These are phyloP conservation scores for Himantopus leucocephalus DNA, from an alignment of 2,113 vertebrate species.

Conservation along the genomic window DNA sequence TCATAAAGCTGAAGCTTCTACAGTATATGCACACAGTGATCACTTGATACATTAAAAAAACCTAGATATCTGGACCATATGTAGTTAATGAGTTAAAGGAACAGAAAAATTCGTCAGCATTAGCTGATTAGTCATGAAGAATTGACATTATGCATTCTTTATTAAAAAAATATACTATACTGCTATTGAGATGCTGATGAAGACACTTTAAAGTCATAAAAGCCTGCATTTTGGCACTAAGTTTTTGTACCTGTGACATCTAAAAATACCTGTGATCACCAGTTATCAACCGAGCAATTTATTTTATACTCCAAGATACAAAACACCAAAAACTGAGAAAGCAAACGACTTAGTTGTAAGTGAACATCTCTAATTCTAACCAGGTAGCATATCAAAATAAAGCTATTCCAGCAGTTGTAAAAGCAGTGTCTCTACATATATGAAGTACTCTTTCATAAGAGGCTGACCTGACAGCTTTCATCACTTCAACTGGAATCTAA, in stretches of 20 bases:
- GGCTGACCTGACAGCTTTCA: background rate
- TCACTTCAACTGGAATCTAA: slow-evolving; percentile 4
- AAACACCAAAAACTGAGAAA: background rate
- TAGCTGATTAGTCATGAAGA: background rate
- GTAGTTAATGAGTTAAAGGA: background rate
- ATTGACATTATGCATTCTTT: background rate
- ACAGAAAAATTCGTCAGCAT: background rate
- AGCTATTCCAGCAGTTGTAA: slow-evolving; percentile 5
- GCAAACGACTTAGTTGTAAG: background rate
- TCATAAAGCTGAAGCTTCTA: background rate
- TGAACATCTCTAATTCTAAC: slow-evolving; percentile 37
- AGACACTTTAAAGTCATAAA: background rate
- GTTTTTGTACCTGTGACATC: background rate
- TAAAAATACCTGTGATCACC: background rate
- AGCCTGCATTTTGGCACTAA: background rate
- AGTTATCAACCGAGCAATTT: background rate
- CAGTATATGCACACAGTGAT: background rate
- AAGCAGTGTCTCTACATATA: background rate
- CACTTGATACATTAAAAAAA: background rate
- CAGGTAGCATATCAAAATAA: slow-evolving; percentile 10
- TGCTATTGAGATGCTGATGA: background rate
- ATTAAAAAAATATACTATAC: background rate
- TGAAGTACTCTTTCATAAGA: background rate
- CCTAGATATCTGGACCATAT: background rate
- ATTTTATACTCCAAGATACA: background rate